Percentiles rank a stretch among this genome's conserved stretches.
Evolutionary conservation across 1,140 invertebrate genomes (phyloP).

Genomic region (Rhynchophorus ferrugineus): DNA sequence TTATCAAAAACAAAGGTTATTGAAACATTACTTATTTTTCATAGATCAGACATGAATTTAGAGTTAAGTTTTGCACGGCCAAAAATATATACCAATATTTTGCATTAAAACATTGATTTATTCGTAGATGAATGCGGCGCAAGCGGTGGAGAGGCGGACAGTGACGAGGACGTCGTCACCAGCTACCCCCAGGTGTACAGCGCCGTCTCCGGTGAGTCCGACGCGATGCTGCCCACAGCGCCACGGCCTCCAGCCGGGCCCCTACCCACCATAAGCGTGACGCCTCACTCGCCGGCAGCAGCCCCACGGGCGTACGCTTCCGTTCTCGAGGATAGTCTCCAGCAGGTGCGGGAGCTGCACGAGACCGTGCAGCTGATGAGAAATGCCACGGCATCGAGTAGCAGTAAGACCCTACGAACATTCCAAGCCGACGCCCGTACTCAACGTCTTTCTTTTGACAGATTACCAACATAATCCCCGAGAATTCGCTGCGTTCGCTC

Average conservation of each 20-base stretch:
- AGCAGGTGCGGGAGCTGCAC: conserved; percentile 66
- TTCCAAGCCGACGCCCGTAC: not conserved
- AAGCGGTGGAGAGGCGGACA: conserved; percentile 52
- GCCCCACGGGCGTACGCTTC: conserved; percentile 54
- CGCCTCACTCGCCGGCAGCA: conserved; percentile 76
- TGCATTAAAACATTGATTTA: too few relatives aligned
- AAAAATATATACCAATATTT: too few relatives aligned
- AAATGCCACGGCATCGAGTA: conserved; percentile 47
- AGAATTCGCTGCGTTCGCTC: conserved; percentile 40
- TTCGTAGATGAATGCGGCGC: conserved; percentile 50
- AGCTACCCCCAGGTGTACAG: conserved; percentile 43
- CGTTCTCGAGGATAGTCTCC: conserved; percentile 66
- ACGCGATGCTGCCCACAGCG: conserved; percentile 33
- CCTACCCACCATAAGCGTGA: conserved; percentile 74
- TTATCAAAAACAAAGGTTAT: too few relatives aligned
- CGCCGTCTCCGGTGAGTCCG: conserved; percentile 26
- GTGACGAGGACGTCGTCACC: conserved; percentile 62
- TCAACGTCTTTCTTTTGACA: conserved; percentile 9
- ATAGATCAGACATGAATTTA: too few relatives aligned
- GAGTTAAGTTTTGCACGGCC: too few relatives aligned
- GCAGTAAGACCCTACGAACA: conserved; percentile 12
- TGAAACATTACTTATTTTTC: too few relatives aligned
- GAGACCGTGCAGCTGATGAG: conserved; percentile 69
- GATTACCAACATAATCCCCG: conserved; percentile 30
- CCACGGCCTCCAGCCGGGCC: conserved; percentile 38